These are phyloP conservation scores for Heliconius charithonia DNA, from an alignment of 2,888 invertebrate species.

Conservation along the genomic window DNA sequence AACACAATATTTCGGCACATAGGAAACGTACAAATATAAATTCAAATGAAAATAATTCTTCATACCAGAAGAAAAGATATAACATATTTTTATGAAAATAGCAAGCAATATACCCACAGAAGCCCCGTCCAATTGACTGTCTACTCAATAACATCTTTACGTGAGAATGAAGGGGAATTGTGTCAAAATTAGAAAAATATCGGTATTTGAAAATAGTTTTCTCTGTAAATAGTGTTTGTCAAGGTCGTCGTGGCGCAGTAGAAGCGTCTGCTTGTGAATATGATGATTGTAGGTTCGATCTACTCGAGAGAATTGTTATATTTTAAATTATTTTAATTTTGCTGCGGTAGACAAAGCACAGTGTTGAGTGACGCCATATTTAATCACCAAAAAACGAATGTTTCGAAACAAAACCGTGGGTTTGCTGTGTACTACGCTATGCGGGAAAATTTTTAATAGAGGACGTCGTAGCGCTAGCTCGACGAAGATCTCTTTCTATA, in stretches of 20 bases:
- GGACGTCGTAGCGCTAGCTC: no score
- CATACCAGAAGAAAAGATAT: neutral
- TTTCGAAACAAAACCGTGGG: neutral
- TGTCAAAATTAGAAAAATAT: constrained; percentile 3
- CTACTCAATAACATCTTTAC: constrained; percentile 8
- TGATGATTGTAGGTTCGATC: neutral
- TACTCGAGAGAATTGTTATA: neutral
- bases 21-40: neutral
- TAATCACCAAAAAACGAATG: neutral
- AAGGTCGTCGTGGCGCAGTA: neutral
- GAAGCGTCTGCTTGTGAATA: no score
- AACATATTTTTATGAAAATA: neutral
- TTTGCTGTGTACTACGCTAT: no score
- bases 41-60: neutral
- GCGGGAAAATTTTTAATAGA: no score
- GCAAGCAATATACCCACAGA: neutral
- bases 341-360: neutral
- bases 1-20: neutral
- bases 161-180: constrained; percentile 1
- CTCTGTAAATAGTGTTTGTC: neutral
- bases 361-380: neutral
- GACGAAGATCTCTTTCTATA: no score
- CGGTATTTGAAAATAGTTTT: neutral
- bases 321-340: neutral
- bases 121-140: constrained; percentile 11